A percentile compares a stretch with the other conserved stretches of the same genome.
phyloP scores from a whole-genome alignment of 2,888 invertebrate genomes.

The Drosophila recens region DNA sequence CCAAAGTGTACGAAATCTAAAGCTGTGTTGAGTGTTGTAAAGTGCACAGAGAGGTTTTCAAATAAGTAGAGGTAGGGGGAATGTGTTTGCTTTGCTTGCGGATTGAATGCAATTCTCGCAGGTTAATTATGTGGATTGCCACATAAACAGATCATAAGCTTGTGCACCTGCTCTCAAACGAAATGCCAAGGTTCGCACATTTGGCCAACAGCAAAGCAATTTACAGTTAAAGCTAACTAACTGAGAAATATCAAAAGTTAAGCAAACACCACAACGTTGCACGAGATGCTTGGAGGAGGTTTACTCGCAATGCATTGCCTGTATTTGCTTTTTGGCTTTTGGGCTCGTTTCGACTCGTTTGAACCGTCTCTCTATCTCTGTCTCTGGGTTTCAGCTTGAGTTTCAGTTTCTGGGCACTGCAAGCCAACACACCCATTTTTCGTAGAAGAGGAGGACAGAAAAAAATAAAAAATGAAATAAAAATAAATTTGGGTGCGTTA shows the following conservation, averaged over 20 bases:
- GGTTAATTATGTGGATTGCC: constrained; percentile 28
- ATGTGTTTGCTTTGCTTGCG: constrained; percentile 2
- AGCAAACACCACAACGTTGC: constrained; percentile 56
- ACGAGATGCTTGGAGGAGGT: constrained; percentile 27
- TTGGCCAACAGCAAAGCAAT: constrained; percentile 50
- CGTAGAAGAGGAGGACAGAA: constrained; percentile 45
- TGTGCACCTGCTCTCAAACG: constrained; percentile 32
- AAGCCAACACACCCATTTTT: constrained; percentile 64
- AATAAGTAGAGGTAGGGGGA: too few relatives aligned
- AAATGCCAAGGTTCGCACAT: constrained; percentile 73
- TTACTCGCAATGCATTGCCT: constrained; percentile 53
- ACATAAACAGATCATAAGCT: constrained; percentile 45
- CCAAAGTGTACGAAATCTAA: neutral
- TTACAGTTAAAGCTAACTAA: constrained; percentile 50
- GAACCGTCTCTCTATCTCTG: neutral
- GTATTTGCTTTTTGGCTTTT: constrained; percentile 36
- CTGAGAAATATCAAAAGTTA: constrained; percentile 76
- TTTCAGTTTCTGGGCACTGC: constrained; percentile 33
- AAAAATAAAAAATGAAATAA: constrained; percentile 11
- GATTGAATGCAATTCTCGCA: constrained; percentile 15
- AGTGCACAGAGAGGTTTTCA: neutral
- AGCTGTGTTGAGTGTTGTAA: neutral
- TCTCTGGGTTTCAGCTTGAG: neutral
- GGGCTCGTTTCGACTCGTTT: constrained; percentile 45
- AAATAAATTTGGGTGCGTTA: constrained; percentile 75